Conservation (phyloP, 2,797 vertebrate species). For the Helostoma temminkii region DNA sequence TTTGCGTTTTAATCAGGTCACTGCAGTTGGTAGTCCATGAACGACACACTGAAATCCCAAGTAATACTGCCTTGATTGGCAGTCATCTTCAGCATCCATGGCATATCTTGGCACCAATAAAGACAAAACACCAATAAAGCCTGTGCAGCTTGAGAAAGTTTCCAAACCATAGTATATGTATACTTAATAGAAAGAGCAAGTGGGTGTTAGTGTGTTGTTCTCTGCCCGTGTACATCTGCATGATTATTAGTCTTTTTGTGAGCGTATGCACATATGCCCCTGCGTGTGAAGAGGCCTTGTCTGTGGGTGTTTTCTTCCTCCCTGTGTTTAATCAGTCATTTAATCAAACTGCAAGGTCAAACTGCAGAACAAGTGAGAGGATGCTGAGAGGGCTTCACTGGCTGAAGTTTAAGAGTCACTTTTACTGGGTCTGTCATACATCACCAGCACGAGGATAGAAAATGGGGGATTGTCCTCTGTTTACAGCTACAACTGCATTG, state of each 20-base stretch:
- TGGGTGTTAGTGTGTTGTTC: conserved; percentile 23
- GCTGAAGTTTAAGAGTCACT: conserved; percentile 32
- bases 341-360: conserved; percentile 67
- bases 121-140: too few relatives aligned
- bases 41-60: too few relatives aligned
- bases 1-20: too few relatives aligned
- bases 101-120: too few relatives aligned
- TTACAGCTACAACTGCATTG: conserved; percentile 8
- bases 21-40: too few relatives aligned
- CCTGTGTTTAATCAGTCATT: conserved; percentile 60
- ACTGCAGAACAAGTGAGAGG: conserved; percentile 20
- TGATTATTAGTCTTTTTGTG: conserved; percentile 13
- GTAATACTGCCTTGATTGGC: too few relatives aligned
- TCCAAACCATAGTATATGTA: too few relatives aligned
- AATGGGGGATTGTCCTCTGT: neutral
- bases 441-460: conserved; percentile 6
- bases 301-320: conserved; percentile 25
- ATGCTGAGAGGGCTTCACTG: conserved; percentile 27
- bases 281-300: conserved; percentile 18
- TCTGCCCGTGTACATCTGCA: conserved; percentile 16
- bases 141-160: too few relatives aligned
- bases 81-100: too few relatives aligned
- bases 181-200: too few relatives aligned
- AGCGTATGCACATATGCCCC: conserved; percentile 2
- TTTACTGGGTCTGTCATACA: conserved; percentile 21